Base-by-base conservation (phyloP, 2,797 vertebrate genomes). In the Pogoniulus pusillus region DNA sequence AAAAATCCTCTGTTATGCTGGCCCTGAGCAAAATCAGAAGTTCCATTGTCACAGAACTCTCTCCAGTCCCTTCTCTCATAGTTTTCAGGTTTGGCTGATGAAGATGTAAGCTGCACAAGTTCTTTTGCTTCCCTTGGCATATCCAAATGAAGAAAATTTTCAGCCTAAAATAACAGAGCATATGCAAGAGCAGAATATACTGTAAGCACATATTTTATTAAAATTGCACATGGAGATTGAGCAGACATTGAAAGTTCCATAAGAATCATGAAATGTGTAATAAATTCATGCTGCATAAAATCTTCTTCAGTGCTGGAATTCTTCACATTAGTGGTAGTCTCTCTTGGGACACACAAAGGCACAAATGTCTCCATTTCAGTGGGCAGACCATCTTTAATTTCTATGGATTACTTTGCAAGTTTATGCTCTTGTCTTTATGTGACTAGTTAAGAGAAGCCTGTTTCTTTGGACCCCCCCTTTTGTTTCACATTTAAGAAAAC, bases 211-310 rank as follows among this genome's bases (percentile, higher is more conserved):
- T 8, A 1, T n/a, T 87, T 82, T 20, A 16, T 83, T 89, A 64
- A 83, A 91, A 83, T 16, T 39, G 41, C 75, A 51, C 0, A 0
- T 17, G 7, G 63, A 93, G n/a, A 64, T 69, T 23, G 57, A 70
- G 63, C 39, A 85, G 79, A 93, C 73, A 45, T 4, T 54, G 54
- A 94, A 89, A 82, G 91, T 94, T 85, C 85, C 87, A 60, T 32
- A 81, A 43, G 54, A 95, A 82, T 59, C 17, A 45, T 19, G 60
- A 91, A 92, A 49, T 32, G 53, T 47, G 57, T 59, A 76, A 87
- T 47, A 57, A 93, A 82, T 35, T 85, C 60, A 65, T 55, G 57
- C 29, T 58, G 62, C n/a, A n/a, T 55, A 87, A 90, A 89, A 58
- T 60, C 47, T 13, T 68, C 82, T 75, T 78, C 35, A 2, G 2